Base-by-base conservation (phyloP, 2,888 invertebrate species). In the Drosophila gaucha region DNA sequence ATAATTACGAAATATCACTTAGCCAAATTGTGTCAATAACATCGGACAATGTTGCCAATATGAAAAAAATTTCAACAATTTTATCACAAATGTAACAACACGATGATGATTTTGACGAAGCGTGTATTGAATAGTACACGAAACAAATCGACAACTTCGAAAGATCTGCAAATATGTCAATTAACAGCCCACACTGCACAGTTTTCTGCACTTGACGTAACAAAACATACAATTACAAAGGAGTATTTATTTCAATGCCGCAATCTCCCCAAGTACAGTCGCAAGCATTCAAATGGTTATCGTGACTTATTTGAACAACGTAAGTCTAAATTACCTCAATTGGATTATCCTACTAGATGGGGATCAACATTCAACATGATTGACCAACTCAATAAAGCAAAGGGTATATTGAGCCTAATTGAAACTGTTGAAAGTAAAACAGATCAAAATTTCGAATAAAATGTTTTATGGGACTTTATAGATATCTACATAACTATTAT, bases 341-440 rank as follows among this genome's bases (percentile, higher is more conserved):
- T 64, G 41, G 52, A 64, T 39, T 63, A 46, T 46, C 54, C 31
- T 30, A 59, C 58, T 35, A 51, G 54, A 49, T 60, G 47, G 49
- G 54, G 54, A 35, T 63, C 50, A 38, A 50, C 55, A 2, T 56
- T 36, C 16, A 56, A 44, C 10, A 63, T 63, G 50, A 12, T 62
- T 44, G 35, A 55, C 8, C 28, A 44, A n/a, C 44, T 28, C 10
- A 28, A 28, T 28, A 28, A 28, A 1, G 28, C 28, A 10, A 28
- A 28, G 10, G 8, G 10, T 56, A 2, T 41, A 49, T 24, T 47
- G 49, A 18, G 30, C 26, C 18, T 18, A 6, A 60, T 54, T 31
- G 39, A 54, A 33, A 20, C 38, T 33, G 33, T 46, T 8, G 26
- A 60, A 31, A 52, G 33, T 12, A 60, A 38, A 41, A 30, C 47